phyloP scores from a whole-genome alignment of 2,888 invertebrate genomes.

The Agonopterix alstromeriana region DNA sequence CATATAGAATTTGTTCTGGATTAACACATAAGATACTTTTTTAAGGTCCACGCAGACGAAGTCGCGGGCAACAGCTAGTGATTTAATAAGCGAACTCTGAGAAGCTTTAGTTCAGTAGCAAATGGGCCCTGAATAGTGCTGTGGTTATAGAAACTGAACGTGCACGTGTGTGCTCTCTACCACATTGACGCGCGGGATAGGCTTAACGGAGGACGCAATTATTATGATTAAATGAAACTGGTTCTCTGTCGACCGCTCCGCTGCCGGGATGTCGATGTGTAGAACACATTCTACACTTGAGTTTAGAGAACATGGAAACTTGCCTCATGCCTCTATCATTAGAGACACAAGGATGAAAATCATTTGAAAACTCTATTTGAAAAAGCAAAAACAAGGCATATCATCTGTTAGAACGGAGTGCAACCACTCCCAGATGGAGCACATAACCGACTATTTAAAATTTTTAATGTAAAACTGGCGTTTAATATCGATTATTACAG shows the following conservation, averaged over 20 bases:
- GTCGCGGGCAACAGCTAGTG: no score
- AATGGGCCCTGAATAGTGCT: constrained; percentile 1
- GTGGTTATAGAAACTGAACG: constrained; percentile 4
- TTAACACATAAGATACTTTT: no score
- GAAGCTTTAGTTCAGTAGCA: constrained; percentile 8
- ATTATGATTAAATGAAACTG: constrained; percentile 73
- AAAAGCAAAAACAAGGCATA: constrained; percentile 3
- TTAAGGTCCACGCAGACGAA: no score
- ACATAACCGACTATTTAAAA: constrained; percentile 11
- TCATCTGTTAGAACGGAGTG: constrained; percentile 12
- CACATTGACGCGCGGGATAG: constrained; percentile 43
- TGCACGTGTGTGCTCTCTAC: constrained; percentile 24
- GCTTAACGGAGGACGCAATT: constrained; percentile 72
- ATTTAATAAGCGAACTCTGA: no score
- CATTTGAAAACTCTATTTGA: neutral
- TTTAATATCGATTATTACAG: constrained; percentile 17
- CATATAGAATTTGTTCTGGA: no score
- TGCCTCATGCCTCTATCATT: neutral
- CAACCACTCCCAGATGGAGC: constrained; percentile 12
- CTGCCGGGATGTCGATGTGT: constrained; percentile 47
- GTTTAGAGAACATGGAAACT: neutral
- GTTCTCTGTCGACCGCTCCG: constrained; percentile 50
- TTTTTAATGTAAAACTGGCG: constrained; percentile 10
- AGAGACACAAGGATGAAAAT: constrained; percentile 2
- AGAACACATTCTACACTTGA: constrained; percentile 35